Conservation (phyloP, 2,888 invertebrate genomes). For the Lottia scabra region DNA sequence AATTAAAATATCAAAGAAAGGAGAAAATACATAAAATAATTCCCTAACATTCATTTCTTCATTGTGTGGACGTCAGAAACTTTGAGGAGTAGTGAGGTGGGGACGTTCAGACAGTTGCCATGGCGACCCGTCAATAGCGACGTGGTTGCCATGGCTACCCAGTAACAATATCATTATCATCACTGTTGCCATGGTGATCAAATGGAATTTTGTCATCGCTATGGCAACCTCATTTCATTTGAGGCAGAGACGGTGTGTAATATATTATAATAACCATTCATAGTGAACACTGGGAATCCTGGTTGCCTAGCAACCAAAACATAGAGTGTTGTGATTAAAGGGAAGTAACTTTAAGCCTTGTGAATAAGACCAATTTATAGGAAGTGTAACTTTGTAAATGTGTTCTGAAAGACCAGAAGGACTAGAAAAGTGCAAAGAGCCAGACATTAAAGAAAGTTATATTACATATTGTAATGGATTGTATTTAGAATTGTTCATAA, state of each 20-base stretch:
- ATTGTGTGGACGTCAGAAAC: neutral
- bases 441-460: too few relatives aligned
- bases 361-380: too few relatives aligned
- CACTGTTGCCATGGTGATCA: conserved; percentile 4
- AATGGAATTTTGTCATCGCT: neutral
- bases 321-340: too few relatives aligned
- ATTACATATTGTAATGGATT: too few relatives aligned
- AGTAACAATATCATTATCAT: neutral
- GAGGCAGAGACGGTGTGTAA: neutral
- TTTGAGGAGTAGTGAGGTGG: neutral
- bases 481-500: too few relatives aligned
- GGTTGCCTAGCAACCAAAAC: too few relatives aligned
- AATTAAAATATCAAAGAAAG: neutral
- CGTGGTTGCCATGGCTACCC: neutral
- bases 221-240: conserved; percentile 1
- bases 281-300: too few relatives aligned
- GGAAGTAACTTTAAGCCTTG: too few relatives aligned
- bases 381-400: too few relatives aligned
- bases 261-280: neutral
- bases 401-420: too few relatives aligned
- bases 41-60: too few relatives aligned
- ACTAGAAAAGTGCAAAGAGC: too few relatives aligned
- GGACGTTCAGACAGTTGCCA: neutral
- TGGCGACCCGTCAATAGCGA: neutral
- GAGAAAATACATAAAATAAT: neutral